Percentiles rank a stretch among this genome's conserved stretches.
These are phyloP conservation scores for Zhengitettix transpicula DNA, from an alignment of 2,888 invertebrate species.

Conservation along the genomic window DNA sequence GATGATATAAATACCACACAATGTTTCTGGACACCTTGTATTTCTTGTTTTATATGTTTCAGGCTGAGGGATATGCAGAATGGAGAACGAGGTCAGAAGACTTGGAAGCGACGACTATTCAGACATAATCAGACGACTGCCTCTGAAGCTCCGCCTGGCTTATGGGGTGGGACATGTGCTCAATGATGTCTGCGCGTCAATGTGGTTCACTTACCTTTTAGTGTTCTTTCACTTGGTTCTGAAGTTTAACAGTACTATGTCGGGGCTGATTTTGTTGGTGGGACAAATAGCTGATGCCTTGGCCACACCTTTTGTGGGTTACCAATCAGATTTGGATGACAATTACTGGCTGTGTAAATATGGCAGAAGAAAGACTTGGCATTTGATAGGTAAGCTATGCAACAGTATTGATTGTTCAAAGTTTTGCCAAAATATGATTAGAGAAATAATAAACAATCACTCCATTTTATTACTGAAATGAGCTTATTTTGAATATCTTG, in stretches of 20 bases:
- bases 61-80: no score
- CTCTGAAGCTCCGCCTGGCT: constrained; percentile 30
- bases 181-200: constrained; percentile 82
- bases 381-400: constrained; percentile 54
- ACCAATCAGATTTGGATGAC: constrained; percentile 58
- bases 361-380: constrained; percentile 78
- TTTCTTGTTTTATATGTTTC: no score
- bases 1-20: no score
- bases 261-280: constrained; percentile 20
- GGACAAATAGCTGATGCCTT: constrained; percentile 37
- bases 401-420: no score
- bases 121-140: constrained; percentile 29
- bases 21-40: no score
- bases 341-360: constrained; percentile 49
- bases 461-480: no score
- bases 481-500: no score
- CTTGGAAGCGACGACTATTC: constrained; percentile 25
- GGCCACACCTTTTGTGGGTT: constrained; percentile 66
- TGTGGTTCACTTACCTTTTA: constrained; percentile 87
- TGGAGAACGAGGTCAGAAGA: no score
- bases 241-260: constrained; percentile 23
- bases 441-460: no score
- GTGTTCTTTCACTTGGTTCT: constrained; percentile 56
- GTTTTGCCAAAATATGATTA: no score
- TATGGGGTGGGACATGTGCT: constrained; percentile 73